phyloP scores from a whole-genome alignment of 2,888 invertebrate genomes.

The Zelleria hepariella region DNA sequence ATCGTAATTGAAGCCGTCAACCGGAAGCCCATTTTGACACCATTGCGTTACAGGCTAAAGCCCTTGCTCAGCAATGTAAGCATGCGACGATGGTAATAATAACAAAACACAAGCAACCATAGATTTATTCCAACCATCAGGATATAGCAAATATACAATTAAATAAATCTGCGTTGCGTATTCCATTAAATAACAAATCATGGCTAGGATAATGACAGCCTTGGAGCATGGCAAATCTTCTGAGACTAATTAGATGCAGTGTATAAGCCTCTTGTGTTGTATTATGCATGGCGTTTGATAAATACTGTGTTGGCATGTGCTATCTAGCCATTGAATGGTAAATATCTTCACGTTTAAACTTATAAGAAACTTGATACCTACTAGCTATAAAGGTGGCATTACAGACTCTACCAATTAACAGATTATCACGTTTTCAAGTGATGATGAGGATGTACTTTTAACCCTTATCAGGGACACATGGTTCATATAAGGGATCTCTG shows the following conservation, averaged over 20 bases:
- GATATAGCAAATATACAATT: background rate
- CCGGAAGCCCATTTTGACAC: no score
- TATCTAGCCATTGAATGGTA: background rate
- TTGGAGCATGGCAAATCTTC: background rate
- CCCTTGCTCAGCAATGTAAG: background rate
- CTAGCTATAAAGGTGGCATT: no score
- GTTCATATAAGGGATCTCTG: no score
- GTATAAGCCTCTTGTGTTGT: background rate
- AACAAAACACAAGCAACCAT: background rate
- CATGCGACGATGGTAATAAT: background rate
- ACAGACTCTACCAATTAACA: no score
- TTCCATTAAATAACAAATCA: conserved; percentile 1
- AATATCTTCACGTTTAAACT: no score
- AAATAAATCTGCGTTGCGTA: background rate
- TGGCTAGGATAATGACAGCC: background rate
- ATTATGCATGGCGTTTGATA: background rate
- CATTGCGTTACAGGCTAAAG: no score
- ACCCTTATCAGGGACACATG: no score
- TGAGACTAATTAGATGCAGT: background rate
- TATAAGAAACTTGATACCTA: no score
- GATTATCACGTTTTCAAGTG: no score
- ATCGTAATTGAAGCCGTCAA: no score
- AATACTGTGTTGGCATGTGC: background rate
- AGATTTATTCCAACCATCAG: background rate
- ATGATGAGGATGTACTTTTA: no score